Evolutionary conservation across 2,888 invertebrate genomes (phyloP).

Genomic region (Mactromeris polynyma): DNA sequence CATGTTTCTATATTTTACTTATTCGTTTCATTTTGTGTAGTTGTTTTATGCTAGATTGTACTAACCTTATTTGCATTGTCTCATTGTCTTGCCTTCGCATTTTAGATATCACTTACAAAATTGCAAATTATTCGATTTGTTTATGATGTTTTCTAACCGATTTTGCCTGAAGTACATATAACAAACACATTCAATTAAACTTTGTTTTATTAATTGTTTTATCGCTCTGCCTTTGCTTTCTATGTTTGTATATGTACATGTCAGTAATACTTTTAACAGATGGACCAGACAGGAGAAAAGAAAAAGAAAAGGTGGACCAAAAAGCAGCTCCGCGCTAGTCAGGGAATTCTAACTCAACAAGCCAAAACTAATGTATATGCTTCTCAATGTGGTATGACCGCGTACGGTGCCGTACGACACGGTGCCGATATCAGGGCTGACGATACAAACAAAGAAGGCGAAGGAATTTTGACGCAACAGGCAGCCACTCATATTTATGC

Average conservation of each 20-base stretch:
- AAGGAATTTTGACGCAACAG: constrained; percentile 83
- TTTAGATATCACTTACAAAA: constrained; percentile 14
- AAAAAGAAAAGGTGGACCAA: constrained; percentile 65
- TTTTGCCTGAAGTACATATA: not conserved
- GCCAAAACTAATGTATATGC: constrained; percentile 86
- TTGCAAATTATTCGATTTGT: not conserved
- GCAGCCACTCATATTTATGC: constrained; percentile 86
- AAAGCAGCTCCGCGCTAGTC: constrained; percentile 62
- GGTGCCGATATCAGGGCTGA: constrained; percentile 86
- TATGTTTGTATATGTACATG: constrained; percentile 42
- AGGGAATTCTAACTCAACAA: constrained; percentile 74
- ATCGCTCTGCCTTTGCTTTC: constrained; percentile 21
- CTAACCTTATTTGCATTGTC: constrained; percentile 9
- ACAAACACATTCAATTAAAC: not conserved
- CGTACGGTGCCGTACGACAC: constrained; percentile 81
- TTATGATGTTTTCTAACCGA: not conserved
- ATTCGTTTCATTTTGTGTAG: constrained; percentile 6
- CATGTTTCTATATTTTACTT: constrained; percentile 36
- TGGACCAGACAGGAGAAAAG: constrained; percentile 62
- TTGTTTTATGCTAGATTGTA: constrained; percentile 23
- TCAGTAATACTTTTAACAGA: constrained; percentile 56
- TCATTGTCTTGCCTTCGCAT: constrained; percentile 11
- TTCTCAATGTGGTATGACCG: constrained; percentile 85
- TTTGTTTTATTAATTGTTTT: constrained; percentile 14
- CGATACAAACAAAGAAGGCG: constrained; percentile 80